phyloP scores from a whole-genome alignment of 2,797 vertebrate species.

The Spizella passerina region DNA sequence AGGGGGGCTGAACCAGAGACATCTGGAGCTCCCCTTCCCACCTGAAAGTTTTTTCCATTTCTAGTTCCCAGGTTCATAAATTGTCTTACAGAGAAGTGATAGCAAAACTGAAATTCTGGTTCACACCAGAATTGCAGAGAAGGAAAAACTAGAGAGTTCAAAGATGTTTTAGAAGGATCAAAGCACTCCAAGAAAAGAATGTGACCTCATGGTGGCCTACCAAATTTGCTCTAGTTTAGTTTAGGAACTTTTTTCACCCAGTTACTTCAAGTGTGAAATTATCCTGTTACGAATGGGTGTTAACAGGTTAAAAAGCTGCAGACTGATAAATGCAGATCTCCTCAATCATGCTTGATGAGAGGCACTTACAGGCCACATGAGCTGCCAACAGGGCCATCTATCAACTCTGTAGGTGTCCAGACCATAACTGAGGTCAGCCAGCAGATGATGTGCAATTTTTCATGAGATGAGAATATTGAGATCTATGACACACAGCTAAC shows the following conservation, averaged over 20 bases:
- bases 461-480: constrained; percentile 3
- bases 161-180: background rate
- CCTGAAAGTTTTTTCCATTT: background rate
- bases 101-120: background rate
- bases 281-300: background rate
- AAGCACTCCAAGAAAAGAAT: background rate
- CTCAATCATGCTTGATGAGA: background rate
- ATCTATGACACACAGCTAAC: background rate
- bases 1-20: background rate
- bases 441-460: constrained; percentile 2
- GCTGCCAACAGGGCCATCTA: background rate
- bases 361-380: background rate
- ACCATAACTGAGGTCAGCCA: background rate
- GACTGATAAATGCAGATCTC: constrained; percentile 22
- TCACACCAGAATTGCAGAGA: background rate
- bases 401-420: constrained; percentile 27
- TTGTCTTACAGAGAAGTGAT: background rate
- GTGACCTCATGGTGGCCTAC: background rate
- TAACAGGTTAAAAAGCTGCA: constrained; percentile 46
- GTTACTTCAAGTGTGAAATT: background rate
- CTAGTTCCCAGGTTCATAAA: background rate
- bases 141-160: background rate
- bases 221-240: background rate
- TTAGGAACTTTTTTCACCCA: background rate
- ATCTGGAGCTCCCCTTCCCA: background rate